A percentile compares a stretch with the other conserved stretches of the same genome.
Evolutionary conservation across 1,140 invertebrate genomes (phyloP).

Genomic region (Lamellibrachia luymesi): DNA sequence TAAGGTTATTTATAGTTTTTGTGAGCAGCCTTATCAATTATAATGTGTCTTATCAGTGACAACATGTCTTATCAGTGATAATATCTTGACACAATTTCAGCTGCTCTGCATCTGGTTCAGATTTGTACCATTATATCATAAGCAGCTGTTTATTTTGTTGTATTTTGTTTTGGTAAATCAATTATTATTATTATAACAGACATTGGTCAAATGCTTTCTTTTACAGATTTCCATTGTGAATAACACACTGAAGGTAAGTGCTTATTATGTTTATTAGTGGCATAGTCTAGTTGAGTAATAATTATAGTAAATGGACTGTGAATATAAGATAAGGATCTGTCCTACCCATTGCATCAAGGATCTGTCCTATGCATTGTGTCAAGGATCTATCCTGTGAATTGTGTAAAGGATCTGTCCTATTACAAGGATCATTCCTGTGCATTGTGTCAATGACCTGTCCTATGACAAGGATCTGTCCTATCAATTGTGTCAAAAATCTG

Average conservation of each 20-base stretch:
- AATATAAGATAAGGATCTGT: background rate
- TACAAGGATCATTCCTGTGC: background rate
- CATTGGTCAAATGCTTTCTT: slow-evolving; percentile 7
- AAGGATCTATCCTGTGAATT: background rate
- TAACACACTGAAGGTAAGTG: slow-evolving; percentile 77
- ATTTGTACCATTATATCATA: background rate
- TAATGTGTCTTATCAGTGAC: no score
- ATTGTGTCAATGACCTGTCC: background rate
- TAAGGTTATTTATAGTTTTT: slow-evolving; percentile 21
- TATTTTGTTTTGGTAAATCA: background rate
- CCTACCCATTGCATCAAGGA: background rate
- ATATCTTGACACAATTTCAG: background rate
- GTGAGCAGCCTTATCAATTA: slow-evolving; percentile 10
- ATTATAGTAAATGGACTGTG: background rate
- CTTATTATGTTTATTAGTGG: background rate
- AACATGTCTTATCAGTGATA: background rate
- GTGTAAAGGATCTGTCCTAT: background rate
- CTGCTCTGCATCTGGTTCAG: background rate
- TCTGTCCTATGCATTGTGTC: background rate
- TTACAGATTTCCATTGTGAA: slow-evolving; percentile 77
- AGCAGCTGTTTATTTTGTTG: background rate
- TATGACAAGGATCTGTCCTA: background rate
- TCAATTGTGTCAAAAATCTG: background rate
- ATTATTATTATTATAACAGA: background rate
- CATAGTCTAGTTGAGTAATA: background rate